These are phyloP conservation scores for Pachydiplax longipennis DNA, from an alignment of 2,888 invertebrate species.

Conservation along the genomic window DNA sequence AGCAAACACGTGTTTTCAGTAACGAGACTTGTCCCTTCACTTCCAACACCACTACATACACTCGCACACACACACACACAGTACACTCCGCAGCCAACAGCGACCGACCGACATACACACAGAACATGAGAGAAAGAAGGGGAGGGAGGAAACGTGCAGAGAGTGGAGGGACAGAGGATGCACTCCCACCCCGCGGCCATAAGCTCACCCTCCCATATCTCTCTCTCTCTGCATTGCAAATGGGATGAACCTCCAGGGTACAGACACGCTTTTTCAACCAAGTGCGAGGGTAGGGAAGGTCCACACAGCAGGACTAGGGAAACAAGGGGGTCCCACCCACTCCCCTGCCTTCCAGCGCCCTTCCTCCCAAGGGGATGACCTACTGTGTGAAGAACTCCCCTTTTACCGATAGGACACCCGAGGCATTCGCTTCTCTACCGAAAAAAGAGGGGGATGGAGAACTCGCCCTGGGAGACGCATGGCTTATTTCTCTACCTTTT, in stretches of 20 bases:
- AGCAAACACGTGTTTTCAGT: conserved; percentile 37
- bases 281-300: neutral
- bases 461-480: neutral
- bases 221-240: conserved; percentile 30
- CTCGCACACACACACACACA: neutral
- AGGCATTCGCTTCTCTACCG: neutral
- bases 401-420: conserved; percentile 25
- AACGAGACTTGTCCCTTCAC: conserved; percentile 37
- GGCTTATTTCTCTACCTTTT: conserved; percentile 28
- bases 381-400: neutral
- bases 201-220: neutral
- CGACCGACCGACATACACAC: conserved; percentile 11
- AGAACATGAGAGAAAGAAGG: neutral
- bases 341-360: neutral
- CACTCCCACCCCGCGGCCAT: neutral
- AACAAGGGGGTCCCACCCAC: neutral
- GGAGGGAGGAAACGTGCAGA: neutral
- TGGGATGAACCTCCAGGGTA: conserved; percentile 35
- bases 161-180: neutral
- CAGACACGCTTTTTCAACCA: conserved; percentile 29
- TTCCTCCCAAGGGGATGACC: conserved; percentile 23
- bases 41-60: conserved; percentile 14
- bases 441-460: neutral
- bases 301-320: neutral
- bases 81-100: neutral